Percentiles rank a stretch among this genome's conserved stretches.
Conservation (phyloP, 92 coral and sea anemone genomes). For the Epizoanthus ramosus region DNA sequence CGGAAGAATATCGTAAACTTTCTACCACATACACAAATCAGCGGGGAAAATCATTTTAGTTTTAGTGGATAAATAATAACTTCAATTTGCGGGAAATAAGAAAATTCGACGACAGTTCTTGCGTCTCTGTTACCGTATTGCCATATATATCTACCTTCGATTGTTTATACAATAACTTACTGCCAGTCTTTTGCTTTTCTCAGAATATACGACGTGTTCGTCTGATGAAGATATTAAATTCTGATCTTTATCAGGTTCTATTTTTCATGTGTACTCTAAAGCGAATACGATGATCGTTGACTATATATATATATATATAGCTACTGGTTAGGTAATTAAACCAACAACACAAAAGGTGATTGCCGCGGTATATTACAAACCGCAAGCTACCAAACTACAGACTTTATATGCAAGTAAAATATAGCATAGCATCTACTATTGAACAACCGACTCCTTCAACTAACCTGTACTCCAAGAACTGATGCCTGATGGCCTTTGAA, state of each 20-base stretch:
- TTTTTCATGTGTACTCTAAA: neutral
- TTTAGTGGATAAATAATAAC: neutral
- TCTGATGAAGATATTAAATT: neutral
- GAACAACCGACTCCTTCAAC: slow-evolving; percentile 1
- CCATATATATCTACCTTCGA: neutral
- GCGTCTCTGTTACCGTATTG: too few species aligned
- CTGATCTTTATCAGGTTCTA: neutral
- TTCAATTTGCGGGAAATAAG: neutral
- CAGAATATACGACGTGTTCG: neutral
- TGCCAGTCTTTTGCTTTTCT: neutral
- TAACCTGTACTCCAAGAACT: slow-evolving; percentile 88
- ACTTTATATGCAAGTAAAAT: neutral
- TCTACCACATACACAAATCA: neutral
- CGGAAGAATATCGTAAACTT: slow-evolving; percentile 1
- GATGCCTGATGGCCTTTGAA: slow-evolving; percentile 83
- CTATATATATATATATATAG: too few species aligned
- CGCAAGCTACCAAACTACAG: neutral
- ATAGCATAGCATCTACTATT: neutral
- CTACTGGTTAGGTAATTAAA: neutral
- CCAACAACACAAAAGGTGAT: neutral
- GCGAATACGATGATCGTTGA: neutral
- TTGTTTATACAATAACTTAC: neutral
- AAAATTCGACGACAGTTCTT: too few species aligned
- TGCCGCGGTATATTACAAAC: slow-evolving; percentile 6
- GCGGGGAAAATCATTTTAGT: neutral